Percentiles rank a stretch among this genome's conserved stretches.
These are phyloP conservation scores for Enteromius anoplus DNA, from an alignment of 2,797 vertebrate genomes.

Conservation along the genomic window DNA sequence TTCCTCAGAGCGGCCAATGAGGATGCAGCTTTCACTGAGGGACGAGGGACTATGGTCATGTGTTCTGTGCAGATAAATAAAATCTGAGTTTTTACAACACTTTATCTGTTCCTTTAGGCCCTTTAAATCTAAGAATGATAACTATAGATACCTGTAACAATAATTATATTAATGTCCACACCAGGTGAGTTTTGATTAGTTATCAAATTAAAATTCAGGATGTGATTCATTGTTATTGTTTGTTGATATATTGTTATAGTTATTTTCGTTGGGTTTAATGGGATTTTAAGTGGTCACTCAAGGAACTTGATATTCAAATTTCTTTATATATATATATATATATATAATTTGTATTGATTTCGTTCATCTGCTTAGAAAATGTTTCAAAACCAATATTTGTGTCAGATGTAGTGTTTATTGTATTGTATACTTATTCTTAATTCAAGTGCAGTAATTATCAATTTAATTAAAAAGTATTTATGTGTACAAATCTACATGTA, in stretches of 20 bases:
- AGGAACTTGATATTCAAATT: background rate
- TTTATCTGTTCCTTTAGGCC: background rate
- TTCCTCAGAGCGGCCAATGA: slow-evolving; percentile 82
- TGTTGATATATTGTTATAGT: background rate
- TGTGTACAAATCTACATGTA: background rate
- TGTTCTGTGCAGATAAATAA: slow-evolving; percentile 80
- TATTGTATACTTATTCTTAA: background rate
- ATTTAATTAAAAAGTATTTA: background rate
- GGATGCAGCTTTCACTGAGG: slow-evolving; percentile 52
- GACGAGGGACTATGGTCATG: slow-evolving; percentile 77
- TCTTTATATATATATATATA: too few species aligned
- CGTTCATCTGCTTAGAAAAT: background rate
- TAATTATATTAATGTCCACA: background rate
- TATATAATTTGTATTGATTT: background rate
- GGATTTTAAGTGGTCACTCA: background rate
- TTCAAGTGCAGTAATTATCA: too few species aligned
- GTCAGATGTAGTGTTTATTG: background rate
- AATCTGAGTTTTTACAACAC: background rate
- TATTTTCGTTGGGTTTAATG: background rate
- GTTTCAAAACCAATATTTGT: background rate
- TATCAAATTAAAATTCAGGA: background rate
- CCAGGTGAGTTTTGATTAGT: background rate
- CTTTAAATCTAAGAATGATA: background rate
- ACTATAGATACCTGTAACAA: background rate
- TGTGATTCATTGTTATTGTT: background rate